These are phyloP conservation scores for Alloplasta piceator DNA, from an alignment of 2,888 invertebrate genomes.

Conservation along the genomic window DNA sequence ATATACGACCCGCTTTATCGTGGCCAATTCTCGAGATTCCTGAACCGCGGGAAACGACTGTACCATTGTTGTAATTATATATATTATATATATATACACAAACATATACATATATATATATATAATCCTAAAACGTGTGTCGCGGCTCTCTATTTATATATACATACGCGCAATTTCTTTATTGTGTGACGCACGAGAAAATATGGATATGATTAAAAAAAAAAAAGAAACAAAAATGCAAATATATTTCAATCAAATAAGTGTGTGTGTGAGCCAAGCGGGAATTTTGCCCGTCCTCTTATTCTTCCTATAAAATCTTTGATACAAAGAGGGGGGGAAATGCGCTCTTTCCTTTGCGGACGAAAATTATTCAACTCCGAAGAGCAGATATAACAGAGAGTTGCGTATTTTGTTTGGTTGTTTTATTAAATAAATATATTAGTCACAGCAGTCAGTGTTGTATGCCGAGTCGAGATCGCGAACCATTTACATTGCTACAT, in stretches of 20 bases:
- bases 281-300: too few relatives aligned
- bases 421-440: constrained; percentile 75
- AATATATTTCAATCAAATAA: constrained; percentile 58
- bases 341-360: too few relatives aligned
- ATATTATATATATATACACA: constrained; percentile 1
- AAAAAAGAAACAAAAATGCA: constrained; percentile 34
- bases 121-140: not conserved
- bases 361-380: too few relatives aligned
- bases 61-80: too few relatives aligned
- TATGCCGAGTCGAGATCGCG: constrained; percentile 68
- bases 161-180: constrained; percentile 60
- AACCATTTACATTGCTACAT: not conserved
- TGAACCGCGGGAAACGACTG: too few relatives aligned
- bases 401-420: constrained; percentile 5
- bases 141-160: constrained; percentile 73
- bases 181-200: constrained; percentile 42
- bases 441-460: constrained; percentile 52
- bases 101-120: not conserved
- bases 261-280: too few relatives aligned
- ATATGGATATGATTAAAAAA: constrained; percentile 48
- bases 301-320: too few relatives aligned
- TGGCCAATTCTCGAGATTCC: too few relatives aligned
- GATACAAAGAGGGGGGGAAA: too few relatives aligned
- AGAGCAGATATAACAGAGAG: not conserved
- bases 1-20: too few relatives aligned